Evolutionary conservation across 2,113 vertebrate species (phyloP).

Genomic region (Crotalus horridus): DNA sequence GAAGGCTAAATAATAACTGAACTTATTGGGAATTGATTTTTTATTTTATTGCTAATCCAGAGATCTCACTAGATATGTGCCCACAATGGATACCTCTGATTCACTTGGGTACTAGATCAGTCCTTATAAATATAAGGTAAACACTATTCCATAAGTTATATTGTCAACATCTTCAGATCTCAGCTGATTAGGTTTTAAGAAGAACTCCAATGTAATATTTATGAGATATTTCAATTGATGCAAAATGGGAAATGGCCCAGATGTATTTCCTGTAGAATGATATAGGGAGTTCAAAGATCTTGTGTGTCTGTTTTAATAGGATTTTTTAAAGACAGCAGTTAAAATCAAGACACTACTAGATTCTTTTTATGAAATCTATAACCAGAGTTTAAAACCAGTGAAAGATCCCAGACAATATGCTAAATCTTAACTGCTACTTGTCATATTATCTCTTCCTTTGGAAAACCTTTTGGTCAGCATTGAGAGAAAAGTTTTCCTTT

Average conservation of each 20-base stretch:
- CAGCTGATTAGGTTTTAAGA: neutral
- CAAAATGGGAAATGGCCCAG: neutral
- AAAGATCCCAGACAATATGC: neutral
- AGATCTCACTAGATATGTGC: neutral
- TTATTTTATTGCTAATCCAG: neutral
- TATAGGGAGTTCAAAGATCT: neutral
- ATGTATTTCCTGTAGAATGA: neutral
- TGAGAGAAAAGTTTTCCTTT: no score
- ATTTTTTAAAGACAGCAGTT: neutral
- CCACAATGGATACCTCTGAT: neutral
- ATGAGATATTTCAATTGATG: neutral
- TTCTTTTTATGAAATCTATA: neutral
- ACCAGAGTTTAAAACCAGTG: neutral
- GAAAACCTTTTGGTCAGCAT: no score
- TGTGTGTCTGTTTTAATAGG: neutral
- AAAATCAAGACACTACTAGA: neutral
- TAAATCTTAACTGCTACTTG: neutral
- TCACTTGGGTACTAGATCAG: neutral
- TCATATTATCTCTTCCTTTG: no score
- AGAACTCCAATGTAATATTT: neutral
- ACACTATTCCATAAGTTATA: neutral
- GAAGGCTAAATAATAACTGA: neutral
- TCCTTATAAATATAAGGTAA: neutral
- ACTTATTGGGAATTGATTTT: neutral
- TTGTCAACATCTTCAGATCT: neutral